Percentiles rank a stretch among this genome's conserved stretches.
These are phyloP conservation scores for Paratilapia polleni DNA, from an alignment of 2,113 vertebrate species.

Conservation along the genomic window DNA sequence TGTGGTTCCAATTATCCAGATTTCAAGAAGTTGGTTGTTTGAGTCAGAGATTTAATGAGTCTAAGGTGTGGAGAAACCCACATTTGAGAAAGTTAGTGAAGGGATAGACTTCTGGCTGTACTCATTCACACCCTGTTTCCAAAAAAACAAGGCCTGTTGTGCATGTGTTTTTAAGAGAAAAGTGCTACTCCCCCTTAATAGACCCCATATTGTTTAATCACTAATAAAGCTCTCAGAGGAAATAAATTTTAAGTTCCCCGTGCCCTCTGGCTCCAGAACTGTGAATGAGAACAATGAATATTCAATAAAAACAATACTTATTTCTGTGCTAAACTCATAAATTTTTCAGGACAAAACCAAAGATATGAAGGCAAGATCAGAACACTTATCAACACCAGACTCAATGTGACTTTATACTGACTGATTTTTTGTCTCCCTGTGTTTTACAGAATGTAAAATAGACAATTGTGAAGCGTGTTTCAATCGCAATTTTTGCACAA, in stretches of 20 bases:
- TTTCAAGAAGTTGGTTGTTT: constrained; percentile 60
- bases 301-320: not conserved
- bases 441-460: constrained; percentile 94
- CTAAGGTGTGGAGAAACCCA: constrained; percentile 42
- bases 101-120: constrained; percentile 18
- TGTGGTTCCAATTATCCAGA: constrained; percentile 52
- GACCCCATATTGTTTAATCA: constrained; percentile 43
- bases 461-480: constrained; percentile 98
- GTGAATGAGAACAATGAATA: constrained; percentile 1
- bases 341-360: not conserved
- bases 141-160: constrained; percentile 39
- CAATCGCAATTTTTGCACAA: constrained; percentile 98
- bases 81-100: constrained; percentile 35
- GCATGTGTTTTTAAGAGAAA: constrained; percentile 62
- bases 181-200: constrained; percentile 40
- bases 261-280: constrained; percentile 16
- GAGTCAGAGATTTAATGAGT: constrained; percentile 55
- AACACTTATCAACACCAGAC: not conserved
- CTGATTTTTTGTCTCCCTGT: constrained; percentile 54
- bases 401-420: not conserved
- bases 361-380: not conserved
- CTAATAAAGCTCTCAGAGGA: constrained; percentile 60
- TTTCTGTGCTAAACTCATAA: not conserved
- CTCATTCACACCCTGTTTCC: constrained; percentile 34
- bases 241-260: constrained; percentile 32